phyloP scores from a whole-genome alignment of 2,113 vertebrate genomes.

The Leucopsar rothschildi region DNA sequence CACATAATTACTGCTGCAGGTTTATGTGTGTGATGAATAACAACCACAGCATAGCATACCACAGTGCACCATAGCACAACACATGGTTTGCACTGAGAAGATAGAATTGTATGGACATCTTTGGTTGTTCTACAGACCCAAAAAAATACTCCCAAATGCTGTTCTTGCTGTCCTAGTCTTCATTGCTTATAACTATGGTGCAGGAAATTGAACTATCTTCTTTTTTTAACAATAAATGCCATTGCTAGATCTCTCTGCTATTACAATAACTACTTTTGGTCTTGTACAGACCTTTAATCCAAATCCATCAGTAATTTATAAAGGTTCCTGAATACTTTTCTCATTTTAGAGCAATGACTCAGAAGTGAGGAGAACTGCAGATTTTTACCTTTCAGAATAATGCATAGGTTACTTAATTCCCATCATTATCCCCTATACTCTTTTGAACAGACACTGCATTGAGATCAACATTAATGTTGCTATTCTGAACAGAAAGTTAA shows the following conservation, averaged over 20 bases:
- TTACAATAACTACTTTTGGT: not conserved
- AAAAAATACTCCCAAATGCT: not conserved
- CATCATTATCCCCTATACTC: not conserved
- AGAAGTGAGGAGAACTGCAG: not conserved
- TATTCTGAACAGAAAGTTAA: not conserved
- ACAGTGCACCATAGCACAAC: not conserved
- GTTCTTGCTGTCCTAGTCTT: not conserved
- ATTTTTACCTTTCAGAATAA: not conserved
- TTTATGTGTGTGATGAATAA: not conserved
- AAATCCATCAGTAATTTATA: not conserved
- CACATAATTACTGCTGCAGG: not conserved
- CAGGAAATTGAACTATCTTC: not conserved
- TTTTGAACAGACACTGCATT: not conserved
- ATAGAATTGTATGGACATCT: not conserved
- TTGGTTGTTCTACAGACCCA: not conserved
- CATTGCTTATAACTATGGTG: not conserved
- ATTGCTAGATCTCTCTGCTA: not conserved
- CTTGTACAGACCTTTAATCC: not conserved
- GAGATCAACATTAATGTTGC: not conserved
- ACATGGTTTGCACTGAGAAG: not conserved
- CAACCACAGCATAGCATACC: not conserved
- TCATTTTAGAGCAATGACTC: not conserved
- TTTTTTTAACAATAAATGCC: not conserved
- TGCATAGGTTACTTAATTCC: not conserved
- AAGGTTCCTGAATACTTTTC: not conserved